These are phyloP conservation scores for Tyto alba DNA, from an alignment of 2,113 vertebrate genomes.

Conservation along the genomic window DNA sequence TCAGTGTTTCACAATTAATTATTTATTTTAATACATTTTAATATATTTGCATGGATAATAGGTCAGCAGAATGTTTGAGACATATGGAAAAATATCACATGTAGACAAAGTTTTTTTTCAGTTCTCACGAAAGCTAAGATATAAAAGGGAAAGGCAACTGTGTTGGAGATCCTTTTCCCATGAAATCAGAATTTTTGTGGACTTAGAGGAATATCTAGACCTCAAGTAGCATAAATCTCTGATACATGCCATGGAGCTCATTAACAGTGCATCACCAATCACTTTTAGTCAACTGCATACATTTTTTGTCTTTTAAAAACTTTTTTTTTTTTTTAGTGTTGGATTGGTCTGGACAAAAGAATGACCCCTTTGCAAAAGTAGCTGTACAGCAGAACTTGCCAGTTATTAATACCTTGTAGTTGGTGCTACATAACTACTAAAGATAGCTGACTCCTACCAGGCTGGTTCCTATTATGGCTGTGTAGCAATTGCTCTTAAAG, in stretches of 20 bases:
- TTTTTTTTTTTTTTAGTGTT: neutral
- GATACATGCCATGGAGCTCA: neutral
- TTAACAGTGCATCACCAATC: neutral
- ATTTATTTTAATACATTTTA: neutral
- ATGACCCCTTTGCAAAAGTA: neutral
- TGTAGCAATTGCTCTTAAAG: neutral
- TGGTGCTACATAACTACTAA: constrained; percentile 1
- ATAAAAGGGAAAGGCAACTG: neutral
- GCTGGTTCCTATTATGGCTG: constrained; percentile 7
- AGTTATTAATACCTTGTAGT: constrained; percentile 38
- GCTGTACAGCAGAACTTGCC: neutral
- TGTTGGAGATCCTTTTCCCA: neutral
- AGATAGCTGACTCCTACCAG: constrained; percentile 30
- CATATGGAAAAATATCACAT: neutral
- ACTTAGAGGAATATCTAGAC: neutral
- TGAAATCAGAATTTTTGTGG: neutral
- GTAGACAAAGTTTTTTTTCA: neutral
- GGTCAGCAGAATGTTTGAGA: neutral
- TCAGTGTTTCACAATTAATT: neutral
- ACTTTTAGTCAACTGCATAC: neutral
- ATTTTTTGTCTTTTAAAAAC: neutral
- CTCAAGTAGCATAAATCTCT: neutral
- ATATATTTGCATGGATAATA: neutral
- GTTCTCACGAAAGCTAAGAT: neutral
- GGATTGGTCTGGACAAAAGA: neutral